A percentile compares a stretch with the other conserved stretches of the same genome.
Evolutionary conservation across 2,113 vertebrate species (phyloP).

Genomic region (Chaetorhynchus papuensis): DNA sequence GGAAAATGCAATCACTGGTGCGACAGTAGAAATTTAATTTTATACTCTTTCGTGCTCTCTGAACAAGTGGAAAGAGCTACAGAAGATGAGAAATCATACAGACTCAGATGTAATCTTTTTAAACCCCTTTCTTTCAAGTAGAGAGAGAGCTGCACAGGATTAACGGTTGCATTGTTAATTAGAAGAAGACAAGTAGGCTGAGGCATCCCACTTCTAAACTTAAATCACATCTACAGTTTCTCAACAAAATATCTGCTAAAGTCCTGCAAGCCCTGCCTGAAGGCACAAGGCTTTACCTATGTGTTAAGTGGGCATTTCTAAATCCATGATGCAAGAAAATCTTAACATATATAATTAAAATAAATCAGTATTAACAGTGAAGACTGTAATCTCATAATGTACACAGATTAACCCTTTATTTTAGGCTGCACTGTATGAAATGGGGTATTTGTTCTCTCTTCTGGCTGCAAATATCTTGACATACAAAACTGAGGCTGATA

Average conservation of each 20-base stretch:
- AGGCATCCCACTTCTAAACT: background rate
- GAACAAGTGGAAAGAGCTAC: background rate
- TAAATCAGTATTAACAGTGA: constrained; percentile 11
- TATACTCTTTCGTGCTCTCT: background rate
- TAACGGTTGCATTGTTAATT: constrained; percentile 14
- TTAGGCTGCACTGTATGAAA: background rate
- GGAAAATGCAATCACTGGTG: background rate
- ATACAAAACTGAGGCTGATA: background rate
- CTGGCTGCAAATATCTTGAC: background rate
- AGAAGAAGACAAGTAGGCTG: background rate
- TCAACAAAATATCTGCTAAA: constrained; percentile 23
- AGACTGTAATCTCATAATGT: background rate
- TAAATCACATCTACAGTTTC: constrained; percentile 12
- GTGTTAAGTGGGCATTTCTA: constrained; percentile 31
- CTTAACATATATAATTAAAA: constrained; percentile 17
- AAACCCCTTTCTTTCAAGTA: background rate
- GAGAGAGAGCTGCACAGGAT: background rate
- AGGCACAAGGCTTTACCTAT: background rate
- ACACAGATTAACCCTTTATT: constrained; percentile 8
- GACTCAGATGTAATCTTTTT: background rate
- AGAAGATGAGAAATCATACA: background rate
- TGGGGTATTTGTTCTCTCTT: background rate
- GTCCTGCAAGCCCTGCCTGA: background rate
- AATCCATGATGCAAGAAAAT: constrained; percentile 19
- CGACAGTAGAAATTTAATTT: background rate